Percentiles rank a stretch among this genome's conserved stretches.
These are phyloP conservation scores for Corythaixoides concolor DNA, from an alignment of 2,113 vertebrate species.

Conservation along the genomic window DNA sequence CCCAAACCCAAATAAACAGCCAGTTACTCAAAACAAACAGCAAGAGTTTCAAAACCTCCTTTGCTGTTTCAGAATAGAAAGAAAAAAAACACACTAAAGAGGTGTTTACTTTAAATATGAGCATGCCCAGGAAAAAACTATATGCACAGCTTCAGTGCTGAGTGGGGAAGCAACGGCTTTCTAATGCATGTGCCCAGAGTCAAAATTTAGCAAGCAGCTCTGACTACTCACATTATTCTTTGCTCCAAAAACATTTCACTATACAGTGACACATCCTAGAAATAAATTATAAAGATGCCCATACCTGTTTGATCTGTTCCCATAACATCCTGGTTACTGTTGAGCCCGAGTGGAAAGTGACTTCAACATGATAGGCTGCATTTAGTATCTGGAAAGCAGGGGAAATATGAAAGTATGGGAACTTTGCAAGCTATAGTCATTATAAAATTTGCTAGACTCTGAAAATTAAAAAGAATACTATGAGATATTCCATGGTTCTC, in stretches of 20 bases:
- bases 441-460: neutral
- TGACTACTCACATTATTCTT: neutral
- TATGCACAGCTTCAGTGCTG: neutral
- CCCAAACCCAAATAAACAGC: neutral
- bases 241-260: neutral
- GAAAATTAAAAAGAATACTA: neutral
- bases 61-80: neutral
- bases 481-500: rapidly evolving
- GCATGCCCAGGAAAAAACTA: neutral
- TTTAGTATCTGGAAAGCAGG: constrained; percentile 86
- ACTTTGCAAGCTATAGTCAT: neutral
- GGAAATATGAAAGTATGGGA: neutral
- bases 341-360: constrained; percentile 96
- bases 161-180: neutral
- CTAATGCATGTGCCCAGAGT: neutral
- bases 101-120: neutral
- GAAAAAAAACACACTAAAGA: neutral
- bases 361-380: constrained; percentile 97
- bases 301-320: constrained; percentile 98
- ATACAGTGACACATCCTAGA: neutral
- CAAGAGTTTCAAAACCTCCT: neutral
- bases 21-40: neutral
- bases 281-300: neutral
- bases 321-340: constrained; percentile 92
- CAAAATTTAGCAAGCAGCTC: neutral